Conservation (phyloP, 2,888 invertebrate genomes). For the Conomelus anceps region DNA sequence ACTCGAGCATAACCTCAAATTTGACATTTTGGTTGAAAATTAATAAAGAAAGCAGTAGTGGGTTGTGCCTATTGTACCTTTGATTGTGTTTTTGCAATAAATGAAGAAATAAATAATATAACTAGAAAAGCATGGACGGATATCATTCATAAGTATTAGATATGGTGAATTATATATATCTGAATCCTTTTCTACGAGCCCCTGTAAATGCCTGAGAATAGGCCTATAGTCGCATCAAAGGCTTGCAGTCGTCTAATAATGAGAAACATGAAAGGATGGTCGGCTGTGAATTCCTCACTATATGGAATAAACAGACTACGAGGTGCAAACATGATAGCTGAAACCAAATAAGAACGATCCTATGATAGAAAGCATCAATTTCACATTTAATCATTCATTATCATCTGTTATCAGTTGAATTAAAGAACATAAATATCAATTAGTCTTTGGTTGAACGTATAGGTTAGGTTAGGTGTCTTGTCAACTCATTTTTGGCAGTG, state of each 20-base stretch:
- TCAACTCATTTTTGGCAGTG: no score
- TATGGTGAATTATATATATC: not conserved
- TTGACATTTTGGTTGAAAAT: no score
- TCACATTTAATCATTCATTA: not conserved
- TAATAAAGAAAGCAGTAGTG: no score
- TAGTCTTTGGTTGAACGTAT: no score
- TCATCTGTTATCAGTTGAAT: not conserved
- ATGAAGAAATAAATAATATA: no score
- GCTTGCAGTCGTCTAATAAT: constrained; percentile 12
- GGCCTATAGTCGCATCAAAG: not conserved
- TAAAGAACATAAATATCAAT: no score
- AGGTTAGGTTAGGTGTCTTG: no score
- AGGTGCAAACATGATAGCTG: constrained; percentile 2
- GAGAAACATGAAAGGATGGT: constrained; percentile 42
- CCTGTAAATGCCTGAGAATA: not conserved
- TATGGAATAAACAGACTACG: constrained; percentile 25
- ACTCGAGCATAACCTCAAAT: no score
- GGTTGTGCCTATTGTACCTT: no score
- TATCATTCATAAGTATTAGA: not conserved
- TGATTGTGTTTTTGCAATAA: no score
- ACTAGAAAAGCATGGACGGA: not conserved
- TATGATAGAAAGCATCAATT: not conserved
- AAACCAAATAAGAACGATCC: not conserved
- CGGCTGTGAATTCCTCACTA: constrained; percentile 39
- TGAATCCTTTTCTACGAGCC: not conserved